Conservation (phyloP, 2,888 invertebrate species). For the Lottia gigantea region DNA sequence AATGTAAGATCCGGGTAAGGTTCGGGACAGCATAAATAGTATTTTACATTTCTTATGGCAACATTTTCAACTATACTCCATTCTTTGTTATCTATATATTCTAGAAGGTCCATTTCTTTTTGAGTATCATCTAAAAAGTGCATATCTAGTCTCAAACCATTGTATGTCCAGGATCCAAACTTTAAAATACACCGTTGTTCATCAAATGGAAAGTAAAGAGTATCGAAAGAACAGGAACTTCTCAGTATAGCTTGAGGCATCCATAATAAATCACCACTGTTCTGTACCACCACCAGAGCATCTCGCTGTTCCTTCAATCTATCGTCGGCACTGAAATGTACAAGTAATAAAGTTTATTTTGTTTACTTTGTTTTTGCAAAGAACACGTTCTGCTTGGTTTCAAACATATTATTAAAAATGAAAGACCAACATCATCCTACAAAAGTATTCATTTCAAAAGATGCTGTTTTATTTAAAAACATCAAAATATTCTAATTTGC, state of each 20-base stretch:
- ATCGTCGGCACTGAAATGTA: slow-evolving; percentile 63
- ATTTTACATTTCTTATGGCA: slow-evolving; percentile 56
- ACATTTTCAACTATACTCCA: slow-evolving; percentile 63
- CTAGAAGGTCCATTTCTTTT: slow-evolving; percentile 45
- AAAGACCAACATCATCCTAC: neutral
- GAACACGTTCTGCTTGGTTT: neutral
- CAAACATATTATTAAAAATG: neutral
- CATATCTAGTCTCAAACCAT: slow-evolving; percentile 61
- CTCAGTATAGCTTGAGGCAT: slow-evolving; percentile 65
- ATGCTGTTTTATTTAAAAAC: neutral
- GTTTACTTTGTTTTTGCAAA: neutral
- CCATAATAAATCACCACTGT: slow-evolving; percentile 58
- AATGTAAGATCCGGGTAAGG: slow-evolving; percentile 66
- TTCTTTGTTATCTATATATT: slow-evolving; percentile 66
- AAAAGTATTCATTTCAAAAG: neutral
- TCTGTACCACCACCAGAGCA: slow-evolving; percentile 61
- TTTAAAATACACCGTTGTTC: slow-evolving; percentile 64
- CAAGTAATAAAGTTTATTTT: slow-evolving; percentile 41
- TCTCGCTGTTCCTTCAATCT: slow-evolving; percentile 67
- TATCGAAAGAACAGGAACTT: slow-evolving; percentile 66
- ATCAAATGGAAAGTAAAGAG: slow-evolving; percentile 67
- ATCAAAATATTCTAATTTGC: neutral
- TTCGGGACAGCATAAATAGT: slow-evolving; percentile 64
- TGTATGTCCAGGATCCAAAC: slow-evolving; percentile 68
- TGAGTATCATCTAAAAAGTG: slow-evolving; percentile 38